phyloP scores from a whole-genome alignment of 2,797 vertebrate species.

The Danionella dracula region DNA sequence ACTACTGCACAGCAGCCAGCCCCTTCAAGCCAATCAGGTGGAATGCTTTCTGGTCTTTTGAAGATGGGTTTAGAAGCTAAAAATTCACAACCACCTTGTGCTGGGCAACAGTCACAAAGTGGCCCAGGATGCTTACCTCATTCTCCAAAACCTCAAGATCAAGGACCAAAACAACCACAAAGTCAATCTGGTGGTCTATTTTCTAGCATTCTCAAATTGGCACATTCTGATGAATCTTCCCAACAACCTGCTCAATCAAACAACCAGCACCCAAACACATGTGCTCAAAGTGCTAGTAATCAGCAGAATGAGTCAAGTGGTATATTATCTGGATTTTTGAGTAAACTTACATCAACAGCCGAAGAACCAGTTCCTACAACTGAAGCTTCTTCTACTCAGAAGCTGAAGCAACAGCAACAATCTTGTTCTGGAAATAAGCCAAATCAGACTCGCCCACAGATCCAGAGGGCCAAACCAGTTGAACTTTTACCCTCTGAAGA shows the following conservation, averaged over 20 bases:
- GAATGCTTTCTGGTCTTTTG: constrained; percentile 71
- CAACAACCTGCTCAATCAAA: constrained; percentile 46
- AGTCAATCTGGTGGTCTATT: constrained; percentile 67
- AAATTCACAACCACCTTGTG: constrained; percentile 48
- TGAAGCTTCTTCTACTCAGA: constrained; percentile 43
- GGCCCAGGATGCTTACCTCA: constrained; percentile 25
- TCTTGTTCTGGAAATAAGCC: constrained; percentile 22
- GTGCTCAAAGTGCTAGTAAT: constrained; percentile 41
- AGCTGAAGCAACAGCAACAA: constrained; percentile 47
- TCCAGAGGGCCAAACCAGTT: constrained; percentile 65
- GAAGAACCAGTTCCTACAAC: constrained; percentile 53
- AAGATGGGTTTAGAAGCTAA: constrained; percentile 60
- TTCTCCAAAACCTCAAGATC: constrained; percentile 42
- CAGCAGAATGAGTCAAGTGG: constrained; percentile 57
- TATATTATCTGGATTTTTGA: constrained; percentile 65
- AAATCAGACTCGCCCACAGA: constrained; percentile 58
- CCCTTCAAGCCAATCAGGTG: constrained; percentile 56
- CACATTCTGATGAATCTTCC: constrained; percentile 61
- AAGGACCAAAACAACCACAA: constrained; percentile 48
- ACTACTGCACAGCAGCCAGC: constrained; percentile 43
- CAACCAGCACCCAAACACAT: constrained; percentile 37
- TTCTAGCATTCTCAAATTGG: constrained; percentile 74
- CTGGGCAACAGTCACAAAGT: constrained; percentile 44
- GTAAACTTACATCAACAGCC: constrained; percentile 56
- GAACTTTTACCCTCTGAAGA: constrained; percentile 57